Conservation (phyloP, 1,140 invertebrate species). For the Panagrolaimus sp. region DNA sequence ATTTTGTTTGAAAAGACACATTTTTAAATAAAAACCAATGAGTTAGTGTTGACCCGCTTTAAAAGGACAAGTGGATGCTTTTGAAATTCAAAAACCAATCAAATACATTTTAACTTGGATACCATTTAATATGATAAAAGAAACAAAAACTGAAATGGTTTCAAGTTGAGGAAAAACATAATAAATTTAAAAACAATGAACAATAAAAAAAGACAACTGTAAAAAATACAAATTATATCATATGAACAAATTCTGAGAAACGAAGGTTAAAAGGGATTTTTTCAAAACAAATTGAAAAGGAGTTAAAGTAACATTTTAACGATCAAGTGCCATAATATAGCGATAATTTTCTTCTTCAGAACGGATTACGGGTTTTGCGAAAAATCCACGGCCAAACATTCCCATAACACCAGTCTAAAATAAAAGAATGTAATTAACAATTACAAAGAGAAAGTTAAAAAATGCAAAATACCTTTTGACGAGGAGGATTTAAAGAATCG, state of each 20-base stretch:
- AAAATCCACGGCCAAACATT: slow-evolving; percentile 35
- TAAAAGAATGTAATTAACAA: neutral
- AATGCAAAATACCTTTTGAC: neutral
- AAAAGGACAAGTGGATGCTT: too few species aligned
- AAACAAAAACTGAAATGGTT: neutral
- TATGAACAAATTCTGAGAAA: neutral
- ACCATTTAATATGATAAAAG: too few species aligned
- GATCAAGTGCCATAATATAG: slow-evolving; percentile 42
- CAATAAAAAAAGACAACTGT: neutral
- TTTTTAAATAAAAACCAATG: too few species aligned
- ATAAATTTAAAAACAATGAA: neutral
- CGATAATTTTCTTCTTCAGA: slow-evolving; percentile 43
- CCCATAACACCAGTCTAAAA: slow-evolving; percentile 29
- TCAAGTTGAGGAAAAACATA: neutral
- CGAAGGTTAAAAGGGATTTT: neutral
- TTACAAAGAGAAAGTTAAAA: too few species aligned
- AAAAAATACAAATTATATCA: neutral
- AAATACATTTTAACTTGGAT: too few species aligned
- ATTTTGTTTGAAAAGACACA: too few species aligned
- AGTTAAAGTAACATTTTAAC: slow-evolving; percentile 23
- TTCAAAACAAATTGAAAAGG: neutral
- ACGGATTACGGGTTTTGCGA: slow-evolving; percentile 31
- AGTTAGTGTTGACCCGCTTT: too few species aligned
- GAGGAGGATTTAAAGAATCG: neutral
- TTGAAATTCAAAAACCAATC: too few species aligned